Percentiles rank a stretch among this genome's conserved stretches.
phyloP scores from a whole-genome alignment of 64 coral and sea anemone species.

The Platygyra sinensis region DNA sequence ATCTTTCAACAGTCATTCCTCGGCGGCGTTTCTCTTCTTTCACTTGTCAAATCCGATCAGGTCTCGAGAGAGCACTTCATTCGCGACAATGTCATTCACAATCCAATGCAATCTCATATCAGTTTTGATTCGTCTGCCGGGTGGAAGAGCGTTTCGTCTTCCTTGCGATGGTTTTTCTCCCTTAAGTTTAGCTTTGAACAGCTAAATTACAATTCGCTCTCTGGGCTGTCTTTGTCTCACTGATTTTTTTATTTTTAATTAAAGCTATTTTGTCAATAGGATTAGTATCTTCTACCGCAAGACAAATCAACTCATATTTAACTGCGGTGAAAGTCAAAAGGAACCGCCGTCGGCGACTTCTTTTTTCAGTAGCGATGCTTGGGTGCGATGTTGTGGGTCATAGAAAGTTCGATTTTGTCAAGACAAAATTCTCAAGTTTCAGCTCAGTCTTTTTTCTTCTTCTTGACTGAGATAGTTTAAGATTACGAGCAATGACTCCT shows the following conservation, averaged over 20 bases:
- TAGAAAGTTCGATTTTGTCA: neutral
- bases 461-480: too few relatives aligned
- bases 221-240: too few relatives aligned
- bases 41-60: neutral
- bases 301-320: neutral
- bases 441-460: too few relatives aligned
- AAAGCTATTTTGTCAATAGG: too few relatives aligned
- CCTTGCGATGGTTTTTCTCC: too few relatives aligned
- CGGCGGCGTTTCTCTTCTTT: neutral
- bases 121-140: too few relatives aligned
- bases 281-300: neutral
- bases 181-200: too few relatives aligned
- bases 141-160: too few relatives aligned
- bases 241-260: neutral
- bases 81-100: neutral
- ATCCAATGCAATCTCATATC: too few relatives aligned
- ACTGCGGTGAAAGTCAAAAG: neutral
- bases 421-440: too few relatives aligned
- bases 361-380: neutral
- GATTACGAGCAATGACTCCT: too few relatives aligned
- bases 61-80: neutral
- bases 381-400: neutral
- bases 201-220: too few relatives aligned
- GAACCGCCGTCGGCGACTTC: neutral
- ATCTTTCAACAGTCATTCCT: constrained; percentile 35